These are phyloP conservation scores for Diprion similis DNA, from an alignment of 1,140 invertebrate genomes.

Conservation along the genomic window DNA sequence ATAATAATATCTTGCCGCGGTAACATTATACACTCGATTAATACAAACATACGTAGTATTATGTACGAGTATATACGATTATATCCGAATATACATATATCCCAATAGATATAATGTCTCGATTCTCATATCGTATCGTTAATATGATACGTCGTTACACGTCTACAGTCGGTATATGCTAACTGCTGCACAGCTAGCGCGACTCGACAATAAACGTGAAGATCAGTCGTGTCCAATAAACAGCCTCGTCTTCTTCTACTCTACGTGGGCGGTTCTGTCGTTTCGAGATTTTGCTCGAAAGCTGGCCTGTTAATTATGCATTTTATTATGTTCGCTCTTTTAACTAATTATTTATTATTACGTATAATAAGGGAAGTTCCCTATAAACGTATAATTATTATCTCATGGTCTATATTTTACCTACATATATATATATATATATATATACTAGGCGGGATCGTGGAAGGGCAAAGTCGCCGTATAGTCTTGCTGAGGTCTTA, in stretches of 20 bases:
- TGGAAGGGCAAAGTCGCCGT: background rate
- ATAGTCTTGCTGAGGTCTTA: conserved; percentile 4
- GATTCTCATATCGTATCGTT: too few relatives aligned
- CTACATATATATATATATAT: background rate
- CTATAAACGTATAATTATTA: background rate
- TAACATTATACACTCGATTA: too few relatives aligned
- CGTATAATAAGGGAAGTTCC: background rate
- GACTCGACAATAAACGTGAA: too few relatives aligned
- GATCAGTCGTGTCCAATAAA: too few relatives aligned
- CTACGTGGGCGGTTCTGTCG: background rate
- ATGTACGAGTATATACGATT: too few relatives aligned
- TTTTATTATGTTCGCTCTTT: background rate
- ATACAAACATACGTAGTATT: too few relatives aligned
- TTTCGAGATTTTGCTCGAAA: background rate
- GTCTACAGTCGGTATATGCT: too few relatives aligned
- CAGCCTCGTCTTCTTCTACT: background rate
- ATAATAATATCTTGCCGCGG: too few relatives aligned
- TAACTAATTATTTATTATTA: background rate
- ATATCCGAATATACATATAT: too few relatives aligned
- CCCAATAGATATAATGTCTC: too few relatives aligned
- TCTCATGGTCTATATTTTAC: background rate
- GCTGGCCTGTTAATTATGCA: background rate
- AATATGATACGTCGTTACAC: too few relatives aligned
- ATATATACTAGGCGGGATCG: background rate
- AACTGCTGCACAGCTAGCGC: too few relatives aligned